Base-by-base conservation (phyloP, 2,888 invertebrate species). In the Celastrina argiolus region DNA sequence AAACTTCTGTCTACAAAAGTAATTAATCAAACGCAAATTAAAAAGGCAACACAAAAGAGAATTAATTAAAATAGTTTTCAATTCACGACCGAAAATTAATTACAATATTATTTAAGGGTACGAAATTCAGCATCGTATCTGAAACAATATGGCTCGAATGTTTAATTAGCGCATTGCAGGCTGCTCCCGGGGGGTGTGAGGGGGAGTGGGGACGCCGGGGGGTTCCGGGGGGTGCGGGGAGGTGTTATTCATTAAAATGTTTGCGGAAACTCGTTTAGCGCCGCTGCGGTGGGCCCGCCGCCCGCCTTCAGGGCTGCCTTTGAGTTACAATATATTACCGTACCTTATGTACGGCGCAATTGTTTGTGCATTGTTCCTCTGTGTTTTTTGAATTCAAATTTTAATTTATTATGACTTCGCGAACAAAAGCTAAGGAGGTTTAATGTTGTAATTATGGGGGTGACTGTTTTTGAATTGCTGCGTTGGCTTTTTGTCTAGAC, bases 161-260 rank as follows among this genome's bases (percentile, higher is more conserved):
- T 88, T 88, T 90, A 90, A 90, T 89, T 90, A 90, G 88, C 88
- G 85, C 88, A 85, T 85, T 84, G 89, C 87, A 82, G 85, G 81
- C 80, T 78, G 75, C 69, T 69, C 70, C 74, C 77, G 72, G 71
- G 72, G 73, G 68, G 67, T 64, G 69, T 66, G 73, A 68, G 72
- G 69, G 69, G 58, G 68, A 66, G 73, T 68, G 69, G 69, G 58
- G 45, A 16, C 84, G 88, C 87, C 81, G 84, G 81, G 80, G 78
- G 75, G 68, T 68, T 70, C 74, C 76, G 72, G 70, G 72, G 71
- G 71, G 71, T 67, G 71, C 72, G 74, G 79, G 84, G 83, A 81
- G 87, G 90, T 87, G 87, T 88, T 90, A 88, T 90, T 91, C 89
- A 91, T 90, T 91, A 89, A 88, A 90, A 90, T 88, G 91, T 88